phyloP scores from a whole-genome alignment of 2,113 vertebrate species.

The Rhodinocichla rosea region DNA sequence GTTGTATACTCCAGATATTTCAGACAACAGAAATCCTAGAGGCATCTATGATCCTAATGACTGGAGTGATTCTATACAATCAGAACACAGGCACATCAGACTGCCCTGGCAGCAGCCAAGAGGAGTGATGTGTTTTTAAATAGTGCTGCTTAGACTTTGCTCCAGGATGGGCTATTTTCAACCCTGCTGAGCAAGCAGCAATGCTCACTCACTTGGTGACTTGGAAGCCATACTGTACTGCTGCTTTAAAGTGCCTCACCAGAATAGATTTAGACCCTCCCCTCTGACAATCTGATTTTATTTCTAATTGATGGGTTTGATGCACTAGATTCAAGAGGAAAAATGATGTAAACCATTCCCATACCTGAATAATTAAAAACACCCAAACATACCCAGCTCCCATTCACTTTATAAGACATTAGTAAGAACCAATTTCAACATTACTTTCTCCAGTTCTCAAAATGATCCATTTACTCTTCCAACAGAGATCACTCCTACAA shows the following conservation, averaged over 20 bases:
- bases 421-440: background rate
- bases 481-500: background rate
- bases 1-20: background rate
- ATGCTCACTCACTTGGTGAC: background rate
- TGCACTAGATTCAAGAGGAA: background rate
- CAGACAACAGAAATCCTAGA: background rate
- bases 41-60: background rate
- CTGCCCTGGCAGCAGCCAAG: background rate
- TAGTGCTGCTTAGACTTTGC: background rate
- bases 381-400: background rate
- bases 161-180: background rate
- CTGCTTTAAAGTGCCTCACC: background rate
- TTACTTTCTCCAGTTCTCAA: background rate
- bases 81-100: background rate
- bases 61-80: background rate
- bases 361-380: background rate
- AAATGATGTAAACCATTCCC: background rate
- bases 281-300: background rate
- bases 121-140: background rate
- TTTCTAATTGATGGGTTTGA: background rate
- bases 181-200: background rate
- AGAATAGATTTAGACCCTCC: background rate
- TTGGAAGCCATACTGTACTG: background rate
- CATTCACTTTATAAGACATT: background rate
- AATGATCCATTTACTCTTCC: background rate